Evolutionary conservation across 2,888 invertebrate genomes (phyloP), one percentile per base, ranked within the genome.

Genomic region (Acrobasis repandana): DNA sequence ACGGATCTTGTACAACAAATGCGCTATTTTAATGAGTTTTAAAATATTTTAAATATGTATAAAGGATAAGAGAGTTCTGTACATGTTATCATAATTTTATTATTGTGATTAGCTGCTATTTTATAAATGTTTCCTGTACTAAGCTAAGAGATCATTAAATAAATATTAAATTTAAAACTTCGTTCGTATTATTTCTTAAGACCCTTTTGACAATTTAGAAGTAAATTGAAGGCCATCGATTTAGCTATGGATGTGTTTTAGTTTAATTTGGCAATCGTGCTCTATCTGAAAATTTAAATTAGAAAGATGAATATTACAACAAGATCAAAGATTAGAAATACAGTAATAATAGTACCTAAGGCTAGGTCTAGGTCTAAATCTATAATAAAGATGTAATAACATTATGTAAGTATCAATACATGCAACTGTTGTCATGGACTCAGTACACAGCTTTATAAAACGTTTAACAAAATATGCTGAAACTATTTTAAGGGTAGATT

Each of bases 71-170:
- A 73, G 71, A 69, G 76, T 84, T 86, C 79, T 83, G 83, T 86
- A 85, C 85, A 85, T 88, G 87, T 89, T 90, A 88, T 87, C 77
- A 84, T 87, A 83, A 83, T 86, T 85, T 83, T 85, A 86, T 82
- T 84, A 85, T 86, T 87, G 83, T 85, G 86, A 84, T 80, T 88
- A 90, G 89, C 87, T 81, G 79, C 83, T 89, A 87, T 87, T 90
- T 88, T 88, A 85, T 88, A 84, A 89, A 88, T 88, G 88, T 90
- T 90, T 85, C 89, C 88, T 88, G 88, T 90, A 82, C 73, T 88
- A 87, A 75, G 79, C 74, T 90, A 90, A 89, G 88, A 86, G 76
- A 84, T 83, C 79, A 87, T 86, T 85, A 86, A 87, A 86, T 88
- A 88, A 88, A 88, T 82, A 85, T 82, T 76, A 82, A 80, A 82